A percentile compares a stretch with the other conserved stretches of the same genome.
These are phyloP conservation scores for Petrocephalus schoutedeni DNA, from an alignment of 2,797 vertebrate genomes.

Conservation along the genomic window DNA sequence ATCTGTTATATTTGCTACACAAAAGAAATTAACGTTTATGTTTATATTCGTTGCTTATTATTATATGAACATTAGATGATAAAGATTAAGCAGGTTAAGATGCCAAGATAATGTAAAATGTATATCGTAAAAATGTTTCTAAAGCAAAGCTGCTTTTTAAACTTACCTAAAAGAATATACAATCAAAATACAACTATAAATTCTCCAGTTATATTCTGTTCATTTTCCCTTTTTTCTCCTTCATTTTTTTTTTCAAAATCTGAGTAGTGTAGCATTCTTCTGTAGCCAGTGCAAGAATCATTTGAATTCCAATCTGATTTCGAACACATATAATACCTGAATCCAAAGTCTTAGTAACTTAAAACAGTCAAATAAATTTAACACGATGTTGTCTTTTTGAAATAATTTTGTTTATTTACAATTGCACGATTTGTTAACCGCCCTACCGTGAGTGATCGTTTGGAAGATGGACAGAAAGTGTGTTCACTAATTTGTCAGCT, in stretches of 20 bases:
- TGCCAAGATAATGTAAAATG: not conserved
- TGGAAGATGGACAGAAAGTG: not conserved
- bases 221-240: not conserved
- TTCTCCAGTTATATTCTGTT: not conserved
- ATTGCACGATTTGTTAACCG: not conserved
- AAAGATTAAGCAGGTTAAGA: not conserved
- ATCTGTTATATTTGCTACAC: not conserved
- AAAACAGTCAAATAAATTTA: not conserved
- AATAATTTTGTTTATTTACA: not conserved
- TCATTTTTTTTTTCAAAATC: not conserved
- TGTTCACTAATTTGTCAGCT: not conserved
- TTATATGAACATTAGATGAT: not conserved
- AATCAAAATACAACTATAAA: not conserved
- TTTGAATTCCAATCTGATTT: not conserved
- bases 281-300: not conserved
- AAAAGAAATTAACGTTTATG: not conserved
- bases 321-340: not conserved
- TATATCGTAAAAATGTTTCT: not conserved
- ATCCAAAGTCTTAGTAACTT: not conserved
- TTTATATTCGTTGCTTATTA: not conserved
- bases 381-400: not conserved
- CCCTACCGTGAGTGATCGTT: not conserved
- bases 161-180: not conserved
- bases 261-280: not conserved
- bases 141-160: not conserved